Evolutionary conservation across 2,113 vertebrate genomes (phyloP).

Genomic region (Brienomyrus brachyistius): DNA sequence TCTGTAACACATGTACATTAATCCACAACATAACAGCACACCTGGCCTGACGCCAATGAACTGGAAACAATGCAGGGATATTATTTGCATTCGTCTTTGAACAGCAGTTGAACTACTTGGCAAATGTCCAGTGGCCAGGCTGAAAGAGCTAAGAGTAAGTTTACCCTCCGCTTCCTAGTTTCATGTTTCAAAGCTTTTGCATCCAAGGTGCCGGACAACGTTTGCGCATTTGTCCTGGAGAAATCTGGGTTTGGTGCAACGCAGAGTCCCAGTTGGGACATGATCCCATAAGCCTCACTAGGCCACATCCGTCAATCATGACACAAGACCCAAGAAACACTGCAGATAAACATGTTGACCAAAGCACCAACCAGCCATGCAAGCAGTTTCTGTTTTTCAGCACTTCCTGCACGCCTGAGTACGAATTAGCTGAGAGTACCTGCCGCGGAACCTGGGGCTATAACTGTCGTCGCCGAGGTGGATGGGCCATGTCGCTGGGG

Average conservation of each 20-base stretch:
- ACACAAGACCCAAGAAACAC: neutral
- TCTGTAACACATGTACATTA: neutral
- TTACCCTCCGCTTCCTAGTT: neutral
- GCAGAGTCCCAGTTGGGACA: neutral
- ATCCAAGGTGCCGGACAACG: neutral
- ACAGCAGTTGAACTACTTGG: neutral
- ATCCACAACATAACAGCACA: neutral
- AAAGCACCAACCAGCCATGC: neutral
- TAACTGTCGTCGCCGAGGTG: constrained; percentile 42
- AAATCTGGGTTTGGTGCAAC: neutral
- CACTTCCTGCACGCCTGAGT: neutral
- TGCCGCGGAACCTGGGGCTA: constrained; percentile 11
- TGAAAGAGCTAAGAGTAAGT: neutral
- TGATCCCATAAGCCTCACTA: neutral
- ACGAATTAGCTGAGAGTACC: neutral
- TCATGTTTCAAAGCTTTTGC: neutral
- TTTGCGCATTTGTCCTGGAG: neutral
- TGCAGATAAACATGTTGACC: neutral
- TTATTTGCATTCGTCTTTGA: neutral
- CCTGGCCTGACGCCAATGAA: neutral
- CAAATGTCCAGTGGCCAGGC: neutral
- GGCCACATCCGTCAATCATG: neutral
- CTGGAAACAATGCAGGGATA: neutral
- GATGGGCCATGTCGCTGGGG: constrained; percentile 28
- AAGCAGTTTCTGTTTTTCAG: neutral